Conservation (phyloP, 2,888 invertebrate genomes). For the Stenotaenia linearis region DNA sequence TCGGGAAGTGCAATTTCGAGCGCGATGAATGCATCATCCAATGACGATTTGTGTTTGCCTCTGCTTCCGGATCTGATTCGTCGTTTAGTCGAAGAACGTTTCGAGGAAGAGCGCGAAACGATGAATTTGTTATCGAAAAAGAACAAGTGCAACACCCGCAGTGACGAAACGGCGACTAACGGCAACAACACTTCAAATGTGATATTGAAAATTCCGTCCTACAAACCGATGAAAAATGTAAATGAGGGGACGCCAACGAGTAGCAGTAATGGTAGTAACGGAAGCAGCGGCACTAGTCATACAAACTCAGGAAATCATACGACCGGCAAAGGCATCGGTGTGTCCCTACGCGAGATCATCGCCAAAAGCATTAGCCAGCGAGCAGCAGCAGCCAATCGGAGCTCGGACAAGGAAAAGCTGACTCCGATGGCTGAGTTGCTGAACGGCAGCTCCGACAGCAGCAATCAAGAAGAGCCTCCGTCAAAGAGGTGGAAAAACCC, state of each 20-base stretch:
- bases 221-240: constrained; percentile 56
- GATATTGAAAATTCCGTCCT: constrained; percentile 90
- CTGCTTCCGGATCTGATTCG: constrained; percentile 46
- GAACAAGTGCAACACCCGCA: constrained; percentile 34
- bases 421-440: constrained; percentile 9
- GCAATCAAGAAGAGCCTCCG: constrained; percentile 26
- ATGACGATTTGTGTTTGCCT: constrained; percentile 41
- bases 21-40: constrained; percentile 35
- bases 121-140: not conserved
- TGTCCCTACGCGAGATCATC: constrained; percentile 77
- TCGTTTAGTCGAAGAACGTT: constrained; percentile 46
- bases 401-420: not conserved
- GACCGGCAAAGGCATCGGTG: constrained; percentile 42
- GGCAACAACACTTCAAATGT: constrained; percentile 49
- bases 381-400: constrained; percentile 39
- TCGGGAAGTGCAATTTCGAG: constrained; percentile 32
- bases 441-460: constrained; percentile 24
- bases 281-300: constrained; percentile 37
- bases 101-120: constrained; percentile 43
- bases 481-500: constrained; percentile 29
- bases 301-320: constrained; percentile 36
- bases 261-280: constrained; percentile 39
- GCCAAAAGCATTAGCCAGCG: constrained; percentile 87
- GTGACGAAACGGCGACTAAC: constrained; percentile 14
- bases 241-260: constrained; percentile 37